A percentile compares a stretch with the other conserved stretches of the same genome.
Conservation (phyloP, 2,888 invertebrate genomes). For the Tenthredo livida region DNA sequence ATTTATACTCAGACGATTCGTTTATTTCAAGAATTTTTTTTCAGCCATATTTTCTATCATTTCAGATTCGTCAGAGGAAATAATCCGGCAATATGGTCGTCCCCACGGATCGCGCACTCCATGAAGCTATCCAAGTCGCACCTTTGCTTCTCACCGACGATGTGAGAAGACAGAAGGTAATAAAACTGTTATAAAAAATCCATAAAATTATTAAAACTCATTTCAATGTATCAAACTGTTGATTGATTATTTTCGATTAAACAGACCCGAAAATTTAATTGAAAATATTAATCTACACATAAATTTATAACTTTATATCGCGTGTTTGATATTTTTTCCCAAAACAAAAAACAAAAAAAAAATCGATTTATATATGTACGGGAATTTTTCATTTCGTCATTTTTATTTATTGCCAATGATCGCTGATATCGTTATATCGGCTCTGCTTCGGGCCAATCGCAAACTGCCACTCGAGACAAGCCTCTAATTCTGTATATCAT, state of each 20-base stretch:
- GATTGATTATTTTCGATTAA: background rate
- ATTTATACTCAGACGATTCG: background rate
- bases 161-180: slow-evolving; percentile 70
- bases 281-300: background rate
- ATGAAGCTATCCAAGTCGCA: slow-evolving; percentile 73
- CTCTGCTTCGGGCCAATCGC: slow-evolving; percentile 16
- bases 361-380: background rate
- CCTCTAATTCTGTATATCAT: slow-evolving; percentile 23
- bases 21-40: background rate
- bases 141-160: slow-evolving; percentile 70
- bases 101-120: slow-evolving; percentile 71
- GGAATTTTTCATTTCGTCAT: slow-evolving; percentile 24
- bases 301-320: background rate
- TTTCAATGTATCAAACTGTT: background rate
- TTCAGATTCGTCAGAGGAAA: background rate
- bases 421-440: background rate
- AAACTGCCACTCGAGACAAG: slow-evolving; percentile 16
- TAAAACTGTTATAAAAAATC: background rate
- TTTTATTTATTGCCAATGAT: slow-evolving; percentile 22
- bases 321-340: background rate
- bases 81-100: slow-evolving; percentile 64
- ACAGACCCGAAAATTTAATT: background rate
- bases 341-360: background rate
- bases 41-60: background rate
- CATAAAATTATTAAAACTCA: background rate